These are phyloP conservation scores for Lepas anatifera DNA, from an alignment of 2,888 invertebrate genomes.

Conservation along the genomic window DNA sequence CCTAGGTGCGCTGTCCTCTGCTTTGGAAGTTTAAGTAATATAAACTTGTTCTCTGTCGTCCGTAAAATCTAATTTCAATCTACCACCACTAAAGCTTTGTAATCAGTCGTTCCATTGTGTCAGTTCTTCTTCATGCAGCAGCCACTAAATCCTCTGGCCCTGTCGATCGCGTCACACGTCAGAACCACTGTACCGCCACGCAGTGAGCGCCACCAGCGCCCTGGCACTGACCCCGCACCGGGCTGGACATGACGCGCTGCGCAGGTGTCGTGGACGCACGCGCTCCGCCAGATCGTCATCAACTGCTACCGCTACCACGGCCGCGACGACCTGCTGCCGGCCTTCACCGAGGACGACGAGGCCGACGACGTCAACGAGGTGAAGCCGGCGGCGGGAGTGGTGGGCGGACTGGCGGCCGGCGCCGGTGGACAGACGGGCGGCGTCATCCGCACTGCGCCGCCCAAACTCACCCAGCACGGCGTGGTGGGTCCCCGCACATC, in stretches of 20 bases:
- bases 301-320: constrained; percentile 98
- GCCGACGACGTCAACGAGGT: constrained; percentile 4
- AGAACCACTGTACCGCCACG: too few relatives aligned
- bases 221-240: too few relatives aligned
- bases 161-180: too few relatives aligned
- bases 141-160: too few relatives aligned
- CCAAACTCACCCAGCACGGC: constrained; percentile 41
- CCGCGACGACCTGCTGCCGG: constrained; percentile 84
- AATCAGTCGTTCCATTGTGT: too few relatives aligned
- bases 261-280: constrained; percentile 96
- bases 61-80: too few relatives aligned
- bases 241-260: constrained; percentile 24
- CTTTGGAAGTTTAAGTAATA: too few relatives aligned
- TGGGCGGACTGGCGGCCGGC: neutral
- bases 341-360: constrained; percentile 84
- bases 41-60: too few relatives aligned
- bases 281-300: constrained; percentile 86
- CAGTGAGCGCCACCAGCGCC: too few relatives aligned
- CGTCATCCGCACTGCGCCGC: constrained; percentile 61
- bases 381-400: constrained; percentile 16
- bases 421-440: constrained; percentile 38
- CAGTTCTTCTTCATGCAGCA: too few relatives aligned
- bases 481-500: constrained; percentile 17
- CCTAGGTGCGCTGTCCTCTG: too few relatives aligned
- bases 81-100: too few relatives aligned